These are phyloP conservation scores for Apeira syringaria DNA, from an alignment of 2,888 invertebrate genomes.

Conservation along the genomic window DNA sequence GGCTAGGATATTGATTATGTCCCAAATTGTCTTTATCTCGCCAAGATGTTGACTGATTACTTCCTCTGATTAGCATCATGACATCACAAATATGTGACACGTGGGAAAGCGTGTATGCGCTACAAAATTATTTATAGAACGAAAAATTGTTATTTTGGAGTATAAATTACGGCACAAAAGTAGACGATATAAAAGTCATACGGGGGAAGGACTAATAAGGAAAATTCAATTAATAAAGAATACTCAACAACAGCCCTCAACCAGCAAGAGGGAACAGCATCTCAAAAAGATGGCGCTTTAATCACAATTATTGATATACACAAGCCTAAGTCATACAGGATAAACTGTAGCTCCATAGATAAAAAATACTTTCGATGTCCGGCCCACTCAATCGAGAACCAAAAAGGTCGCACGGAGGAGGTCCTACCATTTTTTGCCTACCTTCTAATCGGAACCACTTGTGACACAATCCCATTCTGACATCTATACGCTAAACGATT, in stretches of 20 bases:
- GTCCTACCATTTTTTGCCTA: conserved; percentile 36
- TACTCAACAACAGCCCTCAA: too few species aligned
- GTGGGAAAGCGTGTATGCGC: conserved; percentile 33
- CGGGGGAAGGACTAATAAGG: too few species aligned
- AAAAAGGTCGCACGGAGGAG: conserved; percentile 37
- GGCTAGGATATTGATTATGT: conserved; percentile 12
- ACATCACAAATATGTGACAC: conserved; percentile 21
- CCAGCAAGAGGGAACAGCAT: too few species aligned
- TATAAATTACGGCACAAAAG: too few species aligned
- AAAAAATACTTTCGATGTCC: conserved; percentile 22
- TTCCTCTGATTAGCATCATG: conserved; percentile 40
- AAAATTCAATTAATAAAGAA: too few species aligned
- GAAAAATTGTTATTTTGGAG: too few species aligned
- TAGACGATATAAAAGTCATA: too few species aligned
- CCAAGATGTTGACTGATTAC: conserved; percentile 49
- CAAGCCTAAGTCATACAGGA: too few species aligned
- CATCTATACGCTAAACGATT: conserved; percentile 60
- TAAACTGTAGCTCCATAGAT: conserved; percentile 14
- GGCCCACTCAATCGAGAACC: conserved; percentile 19
- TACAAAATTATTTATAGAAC: conserved; percentile 10
- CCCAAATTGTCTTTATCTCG: conserved; percentile 31
- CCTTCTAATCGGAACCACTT: conserved; percentile 44
- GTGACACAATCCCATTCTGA: conserved; percentile 43
- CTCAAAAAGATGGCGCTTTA: too few species aligned
- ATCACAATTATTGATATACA: too few species aligned